phyloP scores from a whole-genome alignment of 2,888 invertebrate genomes.

The Harpagoxenus sublaevis region DNA sequence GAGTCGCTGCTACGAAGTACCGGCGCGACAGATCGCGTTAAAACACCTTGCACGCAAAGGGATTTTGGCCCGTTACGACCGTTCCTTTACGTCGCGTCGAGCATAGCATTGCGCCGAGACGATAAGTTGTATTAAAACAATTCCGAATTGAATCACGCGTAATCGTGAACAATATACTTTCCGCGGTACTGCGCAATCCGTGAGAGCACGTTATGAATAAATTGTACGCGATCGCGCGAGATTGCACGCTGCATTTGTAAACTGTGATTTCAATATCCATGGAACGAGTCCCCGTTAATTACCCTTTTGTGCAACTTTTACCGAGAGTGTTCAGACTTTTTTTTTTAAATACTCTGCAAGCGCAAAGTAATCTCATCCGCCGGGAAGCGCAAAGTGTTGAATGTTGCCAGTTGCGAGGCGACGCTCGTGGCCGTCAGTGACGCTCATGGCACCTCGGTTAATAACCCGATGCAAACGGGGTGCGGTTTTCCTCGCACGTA shows the following conservation, averaged over 20 bases:
- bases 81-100: conserved; percentile 7
- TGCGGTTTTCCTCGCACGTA: conserved; percentile 41
- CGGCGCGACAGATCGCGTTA: conserved; percentile 49
- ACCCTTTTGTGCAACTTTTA: background rate
- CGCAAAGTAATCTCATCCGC: background rate
- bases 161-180: conserved; percentile 19
- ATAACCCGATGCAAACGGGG: conserved; percentile 30
- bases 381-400: background rate
- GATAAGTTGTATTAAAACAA: conserved; percentile 11
- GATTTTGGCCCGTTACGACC: conserved; percentile 38
- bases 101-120: background rate
- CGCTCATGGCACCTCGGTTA: conserved; percentile 21
- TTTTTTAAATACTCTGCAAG: background rate
- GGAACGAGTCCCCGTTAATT: background rate
- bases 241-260: conserved; percentile 1
- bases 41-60: conserved; percentile 45
- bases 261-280: conserved; percentile 8
- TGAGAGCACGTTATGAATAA: background rate
- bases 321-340: background rate
- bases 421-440: conserved; percentile 6
- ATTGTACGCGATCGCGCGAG: background rate
- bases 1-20: conserved; percentile 39
- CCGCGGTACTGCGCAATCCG: background rate
- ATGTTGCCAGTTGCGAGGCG: conserved; percentile 4
- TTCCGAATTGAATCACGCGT: conserved; percentile 9